These are phyloP conservation scores for Austrolebias charrua DNA, from an alignment of 2,797 vertebrate genomes.

Conservation along the genomic window DNA sequence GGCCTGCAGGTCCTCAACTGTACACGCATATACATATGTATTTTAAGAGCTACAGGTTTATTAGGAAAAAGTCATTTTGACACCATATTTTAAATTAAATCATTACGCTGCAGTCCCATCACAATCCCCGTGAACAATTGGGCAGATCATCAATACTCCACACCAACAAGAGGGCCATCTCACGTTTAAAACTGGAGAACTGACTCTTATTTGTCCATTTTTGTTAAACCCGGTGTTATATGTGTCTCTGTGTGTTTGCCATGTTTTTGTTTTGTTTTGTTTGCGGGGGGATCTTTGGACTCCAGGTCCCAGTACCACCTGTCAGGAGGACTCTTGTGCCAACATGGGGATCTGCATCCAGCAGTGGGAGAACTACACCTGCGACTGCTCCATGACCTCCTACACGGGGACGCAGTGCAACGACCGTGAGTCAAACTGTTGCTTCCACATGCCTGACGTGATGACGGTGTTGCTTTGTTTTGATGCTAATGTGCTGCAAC, in stretches of 20 bases:
- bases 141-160: background rate
- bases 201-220: background rate
- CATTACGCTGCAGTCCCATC: background rate
- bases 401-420: constrained; percentile 96
- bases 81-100: background rate
- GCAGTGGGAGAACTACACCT: constrained; percentile 97
- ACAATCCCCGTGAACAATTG: background rate
- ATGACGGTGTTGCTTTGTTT: no score
- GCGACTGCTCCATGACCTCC: constrained; percentile 97
- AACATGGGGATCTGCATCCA: constrained; percentile 98
- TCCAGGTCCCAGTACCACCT: constrained; percentile 94
- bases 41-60: no score
- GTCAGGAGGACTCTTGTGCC: constrained; percentile 95
- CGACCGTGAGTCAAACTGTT: constrained; percentile 87
- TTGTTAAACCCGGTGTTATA: background rate
- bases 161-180: background rate
- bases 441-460: background rate
- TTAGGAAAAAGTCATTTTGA: no score
- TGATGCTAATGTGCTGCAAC: no score
- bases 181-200: background rate
- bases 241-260: constrained; percentile 1
- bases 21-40: no score
- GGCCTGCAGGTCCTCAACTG: no score
- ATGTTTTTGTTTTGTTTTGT: background rate
- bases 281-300: constrained; percentile 3